phyloP scores from a whole-genome alignment of 2,888 invertebrate species.

The Oscheius sp. region DNA sequence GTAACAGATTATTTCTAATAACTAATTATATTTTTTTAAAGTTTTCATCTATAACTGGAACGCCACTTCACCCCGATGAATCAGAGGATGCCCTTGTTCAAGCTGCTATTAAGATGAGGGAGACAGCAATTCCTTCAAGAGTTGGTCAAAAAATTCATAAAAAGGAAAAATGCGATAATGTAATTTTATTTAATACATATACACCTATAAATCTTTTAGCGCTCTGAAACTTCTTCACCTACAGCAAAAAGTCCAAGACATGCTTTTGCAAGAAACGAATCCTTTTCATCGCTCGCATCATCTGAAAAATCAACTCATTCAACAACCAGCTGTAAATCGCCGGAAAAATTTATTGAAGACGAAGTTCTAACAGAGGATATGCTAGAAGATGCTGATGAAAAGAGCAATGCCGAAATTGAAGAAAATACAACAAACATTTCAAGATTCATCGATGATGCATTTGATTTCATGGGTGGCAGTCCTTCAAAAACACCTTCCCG shows the following conservation, averaged over 20 bases:
- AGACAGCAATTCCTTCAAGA: constrained; percentile 21
- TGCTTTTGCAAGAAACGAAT: no score
- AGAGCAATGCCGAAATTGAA: not conserved
- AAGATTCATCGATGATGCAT: constrained; percentile 51
- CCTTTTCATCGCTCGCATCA: no score
- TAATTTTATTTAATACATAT: not conserved
- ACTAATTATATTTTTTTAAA: constrained; percentile 16
- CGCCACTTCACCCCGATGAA: constrained; percentile 62
- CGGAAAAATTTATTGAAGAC: not conserved
- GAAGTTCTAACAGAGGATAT: constrained; percentile 16
- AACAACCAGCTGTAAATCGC: not conserved
- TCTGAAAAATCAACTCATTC: not conserved
- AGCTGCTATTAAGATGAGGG: constrained; percentile 46
- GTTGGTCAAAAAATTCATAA: not conserved
- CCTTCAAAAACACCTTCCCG: constrained; percentile 8
- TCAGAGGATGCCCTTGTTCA: constrained; percentile 51
- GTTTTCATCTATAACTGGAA: constrained; percentile 60
- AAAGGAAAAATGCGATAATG: not conserved
- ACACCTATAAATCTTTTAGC: not conserved
- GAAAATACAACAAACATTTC: constrained; percentile 24
- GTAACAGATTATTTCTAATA: constrained; percentile 6
- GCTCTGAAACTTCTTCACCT: constrained; percentile 31
- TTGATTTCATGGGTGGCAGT: constrained; percentile 46
- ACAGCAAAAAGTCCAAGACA: constrained; percentile 3
- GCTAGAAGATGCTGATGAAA: constrained; percentile 7